phyloP scores from a whole-genome alignment of 64 coral and sea anemone species.

The Cladopsammia gracilis region DNA sequence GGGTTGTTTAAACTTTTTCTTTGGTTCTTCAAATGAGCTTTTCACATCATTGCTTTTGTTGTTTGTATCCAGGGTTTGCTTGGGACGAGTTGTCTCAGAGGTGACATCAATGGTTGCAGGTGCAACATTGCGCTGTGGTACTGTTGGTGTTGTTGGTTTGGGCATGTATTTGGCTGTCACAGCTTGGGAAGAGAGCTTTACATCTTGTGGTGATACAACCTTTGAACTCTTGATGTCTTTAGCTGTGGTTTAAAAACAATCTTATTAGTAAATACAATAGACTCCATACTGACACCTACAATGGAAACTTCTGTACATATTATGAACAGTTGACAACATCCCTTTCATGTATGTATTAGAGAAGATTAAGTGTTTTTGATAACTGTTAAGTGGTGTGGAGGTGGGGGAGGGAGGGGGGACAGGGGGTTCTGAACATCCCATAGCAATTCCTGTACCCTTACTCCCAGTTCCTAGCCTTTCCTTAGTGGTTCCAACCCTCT shows the following conservation, averaged over 20 bases:
- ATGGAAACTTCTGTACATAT: no score
- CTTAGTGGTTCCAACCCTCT: no score
- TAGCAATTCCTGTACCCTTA: no score
- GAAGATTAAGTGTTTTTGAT: no score
- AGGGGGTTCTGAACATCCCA: no score
- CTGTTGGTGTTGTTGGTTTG: background rate
- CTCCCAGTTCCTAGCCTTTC: no score
- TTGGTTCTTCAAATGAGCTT: background rate
- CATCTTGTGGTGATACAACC: slow-evolving; percentile 34
- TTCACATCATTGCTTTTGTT: background rate
- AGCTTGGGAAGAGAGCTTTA: slow-evolving; percentile 26
- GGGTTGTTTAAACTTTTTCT: slow-evolving; percentile 8
- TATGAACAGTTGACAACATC: no score
- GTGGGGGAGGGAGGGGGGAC: no score
- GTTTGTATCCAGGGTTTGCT: slow-evolving; percentile 5
- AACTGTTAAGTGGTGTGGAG: no score
- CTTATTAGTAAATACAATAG: background rate
- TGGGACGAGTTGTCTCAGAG: background rate
- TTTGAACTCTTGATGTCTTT: slow-evolving; percentile 37
- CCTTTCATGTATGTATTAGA: no score
- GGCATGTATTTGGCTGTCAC: slow-evolving; percentile 22
- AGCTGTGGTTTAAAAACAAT: slow-evolving; percentile 1
- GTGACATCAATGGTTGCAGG: background rate
- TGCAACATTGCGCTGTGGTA: background rate
- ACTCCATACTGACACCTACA: no score